Percentiles rank a stretch among this genome's conserved stretches.
These are phyloP conservation scores for Poliocrania exsul DNA, from an alignment of 2,797 vertebrate genomes.

Conservation along the genomic window DNA sequence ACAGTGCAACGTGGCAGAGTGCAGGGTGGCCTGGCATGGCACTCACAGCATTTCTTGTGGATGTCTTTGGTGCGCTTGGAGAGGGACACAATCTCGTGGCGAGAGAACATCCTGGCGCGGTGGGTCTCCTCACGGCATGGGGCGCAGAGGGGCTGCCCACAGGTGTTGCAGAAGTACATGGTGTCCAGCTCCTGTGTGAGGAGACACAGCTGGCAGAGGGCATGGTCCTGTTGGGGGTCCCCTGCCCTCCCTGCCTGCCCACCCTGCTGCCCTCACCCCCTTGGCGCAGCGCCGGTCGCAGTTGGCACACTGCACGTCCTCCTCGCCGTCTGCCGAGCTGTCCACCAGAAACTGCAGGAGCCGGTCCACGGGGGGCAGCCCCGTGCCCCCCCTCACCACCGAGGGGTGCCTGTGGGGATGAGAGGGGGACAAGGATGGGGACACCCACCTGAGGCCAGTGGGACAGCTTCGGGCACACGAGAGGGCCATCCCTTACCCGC, in stretches of 20 bases:
- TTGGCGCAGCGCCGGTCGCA: slow-evolving; percentile 81
- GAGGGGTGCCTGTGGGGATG: slow-evolving; percentile 78
- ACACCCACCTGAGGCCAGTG: fast-evolving
- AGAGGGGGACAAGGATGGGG: not conserved
- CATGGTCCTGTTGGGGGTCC: fast-evolving
- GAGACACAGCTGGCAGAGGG: not conserved
- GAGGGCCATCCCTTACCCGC: slow-evolving; percentile 80
- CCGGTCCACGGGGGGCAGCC: slow-evolving; percentile 84
- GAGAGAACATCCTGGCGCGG: slow-evolving; percentile 90
- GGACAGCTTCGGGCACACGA: not conserved
- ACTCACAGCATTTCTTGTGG: slow-evolving; percentile 93
- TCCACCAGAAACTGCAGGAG: slow-evolving; percentile 89
- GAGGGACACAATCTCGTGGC: slow-evolving; percentile 92
- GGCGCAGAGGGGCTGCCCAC: slow-evolving; percentile 89
- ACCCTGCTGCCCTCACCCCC: slow-evolving; percentile 67
- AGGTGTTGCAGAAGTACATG: slow-evolving; percentile 97
- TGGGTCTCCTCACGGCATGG: slow-evolving; percentile 91
- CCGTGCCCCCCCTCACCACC: slow-evolving; percentile 80
- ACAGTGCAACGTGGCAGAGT: fast-evolving
- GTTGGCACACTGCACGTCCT: slow-evolving; percentile 82
- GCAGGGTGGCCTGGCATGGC: fast-evolving
- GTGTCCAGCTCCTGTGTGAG: slow-evolving; percentile 81
- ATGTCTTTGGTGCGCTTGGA: slow-evolving; percentile 90
- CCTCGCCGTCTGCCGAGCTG: slow-evolving; percentile 78
- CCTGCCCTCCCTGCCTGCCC: fast-evolving